phyloP scores from a whole-genome alignment of 2,888 invertebrate species.

The Mesoligia furuncula region DNA sequence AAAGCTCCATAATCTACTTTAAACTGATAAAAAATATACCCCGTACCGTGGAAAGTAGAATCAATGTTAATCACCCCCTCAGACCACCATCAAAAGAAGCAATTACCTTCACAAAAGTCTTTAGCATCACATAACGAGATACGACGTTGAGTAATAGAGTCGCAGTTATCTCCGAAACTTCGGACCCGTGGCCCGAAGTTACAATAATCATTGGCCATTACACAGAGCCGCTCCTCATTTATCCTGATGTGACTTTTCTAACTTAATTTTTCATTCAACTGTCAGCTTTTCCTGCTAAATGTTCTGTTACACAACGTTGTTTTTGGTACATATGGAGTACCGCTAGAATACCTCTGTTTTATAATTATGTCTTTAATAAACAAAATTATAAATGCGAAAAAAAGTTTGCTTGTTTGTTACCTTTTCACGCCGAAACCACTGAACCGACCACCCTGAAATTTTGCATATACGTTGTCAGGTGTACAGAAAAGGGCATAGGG shows the following conservation, averaged over 20 bases:
- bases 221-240: slow-evolving; percentile 52
- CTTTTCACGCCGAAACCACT: too few relatives aligned
- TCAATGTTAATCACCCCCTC: slow-evolving; percentile 31
- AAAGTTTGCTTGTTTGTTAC: too few relatives aligned
- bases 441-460: too few relatives aligned
- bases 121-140: slow-evolving; percentile 55
- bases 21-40: neutral
- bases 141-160: slow-evolving; percentile 64
- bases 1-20: neutral
- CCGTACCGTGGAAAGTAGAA: slow-evolving; percentile 24
- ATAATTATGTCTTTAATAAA: neutral
- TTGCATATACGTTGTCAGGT: too few relatives aligned
- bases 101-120: slow-evolving; percentile 58
- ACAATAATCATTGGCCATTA: slow-evolving; percentile 66
- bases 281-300: slow-evolving; percentile 52
- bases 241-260: slow-evolving; percentile 65
- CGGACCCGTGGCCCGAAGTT: slow-evolving; percentile 40
- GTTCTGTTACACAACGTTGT: neutral
- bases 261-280: slow-evolving; percentile 68
- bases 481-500: too few relatives aligned
- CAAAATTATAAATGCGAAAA: too few relatives aligned
- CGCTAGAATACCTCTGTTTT: neutral
- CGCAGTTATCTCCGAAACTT: slow-evolving; percentile 61
- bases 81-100: slow-evolving; percentile 39
- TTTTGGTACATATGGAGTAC: neutral